These are phyloP conservation scores for Centropyge bicolor DNA, from an alignment of 2,797 vertebrate species.

Conservation along the genomic window DNA sequence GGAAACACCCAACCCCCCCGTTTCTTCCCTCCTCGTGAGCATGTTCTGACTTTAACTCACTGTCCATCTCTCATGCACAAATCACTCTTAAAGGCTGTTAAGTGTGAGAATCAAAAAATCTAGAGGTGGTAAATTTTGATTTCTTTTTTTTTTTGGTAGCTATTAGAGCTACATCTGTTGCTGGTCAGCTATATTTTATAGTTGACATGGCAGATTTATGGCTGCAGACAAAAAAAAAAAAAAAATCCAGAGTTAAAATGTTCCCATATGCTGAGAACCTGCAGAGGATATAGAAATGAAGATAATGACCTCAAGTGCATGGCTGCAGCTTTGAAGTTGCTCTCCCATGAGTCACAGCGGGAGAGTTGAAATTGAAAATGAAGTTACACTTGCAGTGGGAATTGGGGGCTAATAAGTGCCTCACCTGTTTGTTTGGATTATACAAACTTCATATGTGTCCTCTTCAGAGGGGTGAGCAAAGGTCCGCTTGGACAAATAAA, in stretches of 20 bases:
- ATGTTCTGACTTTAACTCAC: constrained; percentile 44
- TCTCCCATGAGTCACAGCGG: constrained; percentile 68
- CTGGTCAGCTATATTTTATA: constrained; percentile 85
- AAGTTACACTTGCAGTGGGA: constrained; percentile 74
- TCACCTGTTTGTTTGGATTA: constrained; percentile 79
- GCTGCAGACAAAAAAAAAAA: constrained; percentile 54
- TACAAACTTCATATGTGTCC: constrained; percentile 64
- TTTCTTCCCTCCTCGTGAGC: constrained; percentile 34
- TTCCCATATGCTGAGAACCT: constrained; percentile 86
- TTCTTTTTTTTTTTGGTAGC: constrained; percentile 72
- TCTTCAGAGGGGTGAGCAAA: constrained; percentile 57
- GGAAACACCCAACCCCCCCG: constrained; percentile 52
- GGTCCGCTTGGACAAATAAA: constrained; percentile 50
- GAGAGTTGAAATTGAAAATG: constrained; percentile 72
- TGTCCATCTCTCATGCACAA: constrained; percentile 49
- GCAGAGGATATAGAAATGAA: constrained; percentile 82
- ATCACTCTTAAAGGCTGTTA: constrained; percentile 53
- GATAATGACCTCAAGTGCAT: constrained; percentile 84
- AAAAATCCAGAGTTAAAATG: constrained; percentile 81
- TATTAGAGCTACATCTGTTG: constrained; percentile 84
- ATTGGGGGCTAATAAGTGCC: constrained; percentile 70
- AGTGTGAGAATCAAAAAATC: constrained; percentile 67
- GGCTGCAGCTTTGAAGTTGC: constrained; percentile 77
- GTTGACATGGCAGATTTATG: constrained; percentile 87
- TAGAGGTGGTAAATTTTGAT: constrained; percentile 74